Conservation (phyloP, 2,797 vertebrate genomes). For the Pangasius mekongensis region DNA sequence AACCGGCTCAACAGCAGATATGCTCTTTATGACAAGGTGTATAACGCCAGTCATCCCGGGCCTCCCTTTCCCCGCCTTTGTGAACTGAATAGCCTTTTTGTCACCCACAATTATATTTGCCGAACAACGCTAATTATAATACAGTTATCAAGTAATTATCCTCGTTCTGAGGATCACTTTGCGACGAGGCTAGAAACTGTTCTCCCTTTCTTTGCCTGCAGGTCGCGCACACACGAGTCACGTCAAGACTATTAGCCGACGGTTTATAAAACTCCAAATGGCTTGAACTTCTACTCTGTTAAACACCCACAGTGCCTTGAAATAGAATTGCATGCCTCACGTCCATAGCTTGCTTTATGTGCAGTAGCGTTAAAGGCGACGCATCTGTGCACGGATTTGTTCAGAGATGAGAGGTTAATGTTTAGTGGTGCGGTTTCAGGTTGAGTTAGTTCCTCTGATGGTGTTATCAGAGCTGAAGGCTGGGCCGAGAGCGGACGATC, state of each 20-base stretch:
- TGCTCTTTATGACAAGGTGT: slow-evolving; percentile 51
- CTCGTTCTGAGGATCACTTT: slow-evolving; percentile 12
- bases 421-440: slow-evolving; percentile 44
- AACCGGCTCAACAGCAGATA: slow-evolving; percentile 38
- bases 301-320: slow-evolving; percentile 29
- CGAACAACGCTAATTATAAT: slow-evolving; percentile 43
- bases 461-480: slow-evolving; percentile 59
- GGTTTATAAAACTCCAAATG: slow-evolving; percentile 11
- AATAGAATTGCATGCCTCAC: slow-evolving; percentile 30
- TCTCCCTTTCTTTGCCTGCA: slow-evolving; percentile 10
- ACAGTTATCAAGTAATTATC: slow-evolving; percentile 46
- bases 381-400: slow-evolving; percentile 33
- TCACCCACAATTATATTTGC: slow-evolving; percentile 33
- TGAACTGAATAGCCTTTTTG: slow-evolving; percentile 25
- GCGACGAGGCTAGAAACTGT: neutral
- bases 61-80: neutral
- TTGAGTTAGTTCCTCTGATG: slow-evolving; percentile 58
- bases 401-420: slow-evolving; percentile 52
- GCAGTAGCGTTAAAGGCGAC: slow-evolving; percentile 22
- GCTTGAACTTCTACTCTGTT: slow-evolving; percentile 20
- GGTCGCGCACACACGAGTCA: neutral
- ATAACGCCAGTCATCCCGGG: neutral
- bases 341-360: slow-evolving; percentile 37
- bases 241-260: neutral
- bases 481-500: slow-evolving; percentile 64